phyloP scores from a whole-genome alignment of 1,140 invertebrate genomes.

The Euwallacea fornicatus region DNA sequence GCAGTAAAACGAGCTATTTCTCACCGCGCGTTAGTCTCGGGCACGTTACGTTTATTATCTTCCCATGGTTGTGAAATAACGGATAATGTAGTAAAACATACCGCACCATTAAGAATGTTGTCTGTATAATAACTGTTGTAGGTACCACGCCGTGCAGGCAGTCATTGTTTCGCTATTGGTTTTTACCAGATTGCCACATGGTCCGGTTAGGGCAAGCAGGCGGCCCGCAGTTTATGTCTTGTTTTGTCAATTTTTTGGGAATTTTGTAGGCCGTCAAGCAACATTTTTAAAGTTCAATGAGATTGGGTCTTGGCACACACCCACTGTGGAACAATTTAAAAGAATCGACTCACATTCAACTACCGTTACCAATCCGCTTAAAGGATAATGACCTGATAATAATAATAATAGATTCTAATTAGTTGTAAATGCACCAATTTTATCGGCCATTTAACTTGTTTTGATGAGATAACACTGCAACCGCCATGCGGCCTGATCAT shows the following conservation, averaged over 20 bases:
- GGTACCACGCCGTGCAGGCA: not conserved
- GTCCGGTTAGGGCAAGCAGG: not conserved
- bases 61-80: constrained; percentile 20
- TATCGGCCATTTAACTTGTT: no score
- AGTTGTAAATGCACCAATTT: no score
- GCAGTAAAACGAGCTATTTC: not conserved
- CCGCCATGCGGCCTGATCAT: no score
- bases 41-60: constrained; percentile 5
- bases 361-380: no score
- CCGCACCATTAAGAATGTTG: constrained; percentile 11
- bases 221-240: not conserved
- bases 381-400: no score
- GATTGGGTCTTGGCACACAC: no score
- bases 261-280: constrained; percentile 8
- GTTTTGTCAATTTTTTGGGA: not conserved
- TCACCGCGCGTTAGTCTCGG: not conserved
- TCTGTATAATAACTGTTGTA: constrained; percentile 7
- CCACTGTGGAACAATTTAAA: no score
- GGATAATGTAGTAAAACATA: constrained; percentile 17
- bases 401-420: no score
- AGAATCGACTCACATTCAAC: no score
- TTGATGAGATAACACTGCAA: no score
- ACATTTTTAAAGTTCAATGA: not conserved
- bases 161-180: constrained; percentile 11
- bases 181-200: constrained; percentile 1